phyloP scores from a whole-genome alignment of 2,113 vertebrate genomes.

The Apaloderma vittatum region DNA sequence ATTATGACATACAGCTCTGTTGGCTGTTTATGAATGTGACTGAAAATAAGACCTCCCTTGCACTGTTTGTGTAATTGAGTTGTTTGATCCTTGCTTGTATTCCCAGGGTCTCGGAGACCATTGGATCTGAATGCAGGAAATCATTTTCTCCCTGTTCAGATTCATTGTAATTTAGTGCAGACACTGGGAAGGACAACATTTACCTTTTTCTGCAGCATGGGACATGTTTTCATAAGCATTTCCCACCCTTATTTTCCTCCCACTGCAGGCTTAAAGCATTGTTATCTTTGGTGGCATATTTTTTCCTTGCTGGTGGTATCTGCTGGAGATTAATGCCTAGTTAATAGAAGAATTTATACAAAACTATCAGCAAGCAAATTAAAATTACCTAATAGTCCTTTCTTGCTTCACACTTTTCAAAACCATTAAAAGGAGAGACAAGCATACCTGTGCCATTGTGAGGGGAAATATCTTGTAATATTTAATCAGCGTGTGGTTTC shows the following conservation, averaged over 20 bases:
- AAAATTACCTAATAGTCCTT: background rate
- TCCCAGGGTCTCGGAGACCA: background rate
- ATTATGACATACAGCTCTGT: background rate
- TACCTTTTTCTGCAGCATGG: background rate
- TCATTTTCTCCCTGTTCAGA: background rate
- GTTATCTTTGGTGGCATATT: background rate
- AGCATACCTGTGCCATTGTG: background rate
- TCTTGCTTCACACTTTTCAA: background rate
- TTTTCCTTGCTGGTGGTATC: background rate
- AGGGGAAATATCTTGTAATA: background rate
- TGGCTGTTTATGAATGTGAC: background rate
- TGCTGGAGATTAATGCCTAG: background rate
- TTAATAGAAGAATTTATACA: background rate
- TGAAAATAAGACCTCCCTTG: background rate
- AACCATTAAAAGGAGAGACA: background rate
- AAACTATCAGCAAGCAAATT: background rate
- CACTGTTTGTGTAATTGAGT: background rate
- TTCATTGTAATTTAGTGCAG: background rate
- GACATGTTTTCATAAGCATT: background rate
- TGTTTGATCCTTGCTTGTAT: fast-evolving
- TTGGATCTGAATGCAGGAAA: background rate
- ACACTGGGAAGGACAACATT: background rate
- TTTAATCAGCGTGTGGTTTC: background rate
- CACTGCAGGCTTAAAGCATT: background rate
- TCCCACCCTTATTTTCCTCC: background rate